Base-by-base conservation (phyloP, 1,140 invertebrate species). In the Bradysia coprophila region DNA sequence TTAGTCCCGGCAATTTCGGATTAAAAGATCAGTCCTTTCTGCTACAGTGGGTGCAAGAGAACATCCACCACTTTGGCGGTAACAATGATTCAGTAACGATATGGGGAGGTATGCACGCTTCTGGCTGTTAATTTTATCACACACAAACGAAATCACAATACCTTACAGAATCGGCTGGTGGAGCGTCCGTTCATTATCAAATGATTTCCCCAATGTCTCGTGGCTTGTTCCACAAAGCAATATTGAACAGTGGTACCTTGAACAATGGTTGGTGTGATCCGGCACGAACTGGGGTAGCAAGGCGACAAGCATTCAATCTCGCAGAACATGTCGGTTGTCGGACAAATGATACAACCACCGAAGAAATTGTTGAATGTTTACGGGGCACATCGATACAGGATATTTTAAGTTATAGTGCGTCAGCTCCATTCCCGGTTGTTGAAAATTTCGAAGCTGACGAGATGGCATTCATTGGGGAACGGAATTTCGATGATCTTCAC, bases 231-330 rank as follows among this genome's bases (percentile, higher is more conserved):
- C 74, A 80, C 41, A 70, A 73, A 33, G 81, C 63, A 4, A 83
- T 87, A 43, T 73, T 79, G 0, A 74, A 84, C 61, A 83, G 81
- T 52, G 86, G 86, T 2, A 84, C 78, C 2, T 75, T 79, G 2
- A 57, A 84, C 6, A 78, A 76, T 51, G 70, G 77, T 0, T 91
- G 86, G 85, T 73, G 78, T 0, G 65, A 81, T 38, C 69, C 77
- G 1, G 63, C 67, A 10, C 65, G 58, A 39, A 58, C 75, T 20
- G 72, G 72, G 9, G 62, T 76, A 43, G 71, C 76, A 0, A 59
- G 67, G 8, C 52, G 63, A 9, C 73, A 78, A 46, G 73, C 80
- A 0, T 58, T 66, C 34, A 69, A 70, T 42, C 51, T 87, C 16
- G 80, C 72, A 0, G 50, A 71, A 48, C n/a, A n/a, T n/a, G n/a